Percentiles rank a stretch among this genome's conserved stretches.
Conservation (phyloP, 2,888 invertebrate species). For the Agrilus mali region DNA sequence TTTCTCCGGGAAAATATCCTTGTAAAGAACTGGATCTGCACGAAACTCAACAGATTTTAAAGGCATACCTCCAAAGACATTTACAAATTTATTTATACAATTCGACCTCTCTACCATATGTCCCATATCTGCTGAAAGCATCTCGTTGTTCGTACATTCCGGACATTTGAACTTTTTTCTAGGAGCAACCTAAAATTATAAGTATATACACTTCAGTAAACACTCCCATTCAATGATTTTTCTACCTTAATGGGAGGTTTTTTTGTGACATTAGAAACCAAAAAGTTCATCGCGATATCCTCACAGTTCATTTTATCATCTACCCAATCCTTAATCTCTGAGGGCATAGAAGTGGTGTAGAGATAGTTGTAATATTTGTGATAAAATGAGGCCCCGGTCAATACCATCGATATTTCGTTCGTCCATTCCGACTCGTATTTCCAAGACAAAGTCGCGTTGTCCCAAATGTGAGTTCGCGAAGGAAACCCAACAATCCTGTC, state of each 20-base stretch:
- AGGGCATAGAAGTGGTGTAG: slow-evolving; percentile 82
- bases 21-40: slow-evolving; percentile 88
- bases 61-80: slow-evolving; percentile 78
- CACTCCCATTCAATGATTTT: too few species aligned
- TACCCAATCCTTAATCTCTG: slow-evolving; percentile 76
- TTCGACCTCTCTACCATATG: slow-evolving; percentile 90
- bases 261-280: slow-evolving; percentile 84
- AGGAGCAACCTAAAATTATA: slow-evolving; percentile 71
- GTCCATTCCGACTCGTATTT: slow-evolving; percentile 97
- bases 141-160: slow-evolving; percentile 85
- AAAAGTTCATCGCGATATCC: slow-evolving; percentile 96
- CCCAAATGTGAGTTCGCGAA: slow-evolving; percentile 88
- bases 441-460: slow-evolving; percentile 75
- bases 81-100: slow-evolving; percentile 66
- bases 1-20: slow-evolving; percentile 72
- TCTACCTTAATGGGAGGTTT: slow-evolving; percentile 83
- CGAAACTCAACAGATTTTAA: slow-evolving; percentile 81
- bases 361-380: slow-evolving; percentile 94
- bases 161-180: slow-evolving; percentile 96
- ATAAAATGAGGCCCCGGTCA: slow-evolving; percentile 94
- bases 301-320: slow-evolving; percentile 96
- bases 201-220: not conserved
- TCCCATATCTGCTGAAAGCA: slow-evolving; percentile 81
- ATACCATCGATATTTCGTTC: slow-evolving; percentile 89
- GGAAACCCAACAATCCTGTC: slow-evolving; percentile 95